phyloP scores from a whole-genome alignment of 2,113 vertebrate species.

The Capreolus pygargus region DNA sequence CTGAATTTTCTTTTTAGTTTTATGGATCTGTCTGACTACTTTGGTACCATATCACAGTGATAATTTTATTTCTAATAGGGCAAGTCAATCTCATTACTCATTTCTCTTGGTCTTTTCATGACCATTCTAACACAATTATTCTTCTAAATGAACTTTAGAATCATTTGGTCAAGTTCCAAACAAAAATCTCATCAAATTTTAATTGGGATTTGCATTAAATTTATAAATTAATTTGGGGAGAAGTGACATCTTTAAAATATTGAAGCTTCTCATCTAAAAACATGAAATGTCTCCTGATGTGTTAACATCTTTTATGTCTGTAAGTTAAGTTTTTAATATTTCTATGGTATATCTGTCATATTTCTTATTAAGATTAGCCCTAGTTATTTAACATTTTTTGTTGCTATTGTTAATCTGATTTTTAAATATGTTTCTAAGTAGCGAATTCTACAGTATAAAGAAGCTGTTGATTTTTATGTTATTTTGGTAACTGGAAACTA shows the following conservation, averaged over 20 bases:
- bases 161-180: constrained; percentile 77
- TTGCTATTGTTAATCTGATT: constrained; percentile 26
- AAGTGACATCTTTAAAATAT: constrained; percentile 69
- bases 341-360: not conserved
- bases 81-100: constrained; percentile 66
- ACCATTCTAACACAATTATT: constrained; percentile 70
- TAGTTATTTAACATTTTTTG: constrained; percentile 25
- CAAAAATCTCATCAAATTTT: constrained; percentile 78
- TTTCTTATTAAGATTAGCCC: constrained; percentile 1
- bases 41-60: constrained; percentile 53
- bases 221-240: constrained; percentile 69
- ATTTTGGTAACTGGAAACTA: not conserved
- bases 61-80: constrained; percentile 64
- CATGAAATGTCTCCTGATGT: constrained; percentile 27
- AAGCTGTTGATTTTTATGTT: not conserved
- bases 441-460: not conserved
- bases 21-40: constrained; percentile 48
- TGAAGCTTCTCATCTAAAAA: constrained; percentile 41
- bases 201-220: constrained; percentile 74
- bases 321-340: constrained; percentile 46
- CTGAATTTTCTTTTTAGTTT: constrained; percentile 55
- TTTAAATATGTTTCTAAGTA: constrained; percentile 23
- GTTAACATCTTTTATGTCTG: constrained; percentile 52
- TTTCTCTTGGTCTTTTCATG: constrained; percentile 66
- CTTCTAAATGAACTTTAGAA: constrained; percentile 75